phyloP scores from a whole-genome alignment of 2,888 invertebrate species.

The Drosophila pseudotakahashii region DNA sequence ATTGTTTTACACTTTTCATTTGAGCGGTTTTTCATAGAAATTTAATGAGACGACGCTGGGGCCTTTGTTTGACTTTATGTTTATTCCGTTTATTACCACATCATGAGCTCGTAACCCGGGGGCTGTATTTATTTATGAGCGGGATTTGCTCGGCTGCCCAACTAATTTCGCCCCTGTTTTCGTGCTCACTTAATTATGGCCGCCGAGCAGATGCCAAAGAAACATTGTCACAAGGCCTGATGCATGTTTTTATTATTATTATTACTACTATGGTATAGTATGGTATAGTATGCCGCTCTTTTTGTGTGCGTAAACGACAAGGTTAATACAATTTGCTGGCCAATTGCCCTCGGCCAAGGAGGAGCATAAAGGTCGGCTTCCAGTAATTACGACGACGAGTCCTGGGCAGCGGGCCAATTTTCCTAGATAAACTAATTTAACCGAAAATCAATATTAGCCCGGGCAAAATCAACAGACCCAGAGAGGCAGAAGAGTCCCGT shows the following conservation, averaged over 20 bases:
- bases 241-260: conserved; percentile 24
- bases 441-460: conserved; percentile 66
- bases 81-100: conserved; percentile 36
- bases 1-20: conserved; percentile 29
- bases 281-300: background rate
- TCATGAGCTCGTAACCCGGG: conserved; percentile 38
- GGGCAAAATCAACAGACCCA: conserved; percentile 53
- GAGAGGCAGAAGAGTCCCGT: background rate
- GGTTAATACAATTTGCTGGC: conserved; percentile 39
- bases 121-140: conserved; percentile 23
- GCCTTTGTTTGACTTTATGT: conserved; percentile 33
- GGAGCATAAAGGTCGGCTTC: conserved; percentile 30
- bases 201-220: conserved; percentile 32
- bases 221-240: conserved; percentile 17
- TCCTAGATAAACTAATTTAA: conserved; percentile 49
- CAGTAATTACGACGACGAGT: conserved; percentile 20
- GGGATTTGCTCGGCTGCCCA: conserved; percentile 20
- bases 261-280: background rate
- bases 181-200: conserved; percentile 33
- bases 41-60: conserved; percentile 20
- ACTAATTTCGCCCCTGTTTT: conserved; percentile 23
- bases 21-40: conserved; percentile 7
- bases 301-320: conserved; percentile 1
- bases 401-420: conserved; percentile 30
- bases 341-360: conserved; percentile 18